Percentiles rank a stretch among this genome's conserved stretches.
Evolutionary conservation across 2,113 vertebrate species (phyloP).

Genomic region (Hippocampus zosterae): DNA sequence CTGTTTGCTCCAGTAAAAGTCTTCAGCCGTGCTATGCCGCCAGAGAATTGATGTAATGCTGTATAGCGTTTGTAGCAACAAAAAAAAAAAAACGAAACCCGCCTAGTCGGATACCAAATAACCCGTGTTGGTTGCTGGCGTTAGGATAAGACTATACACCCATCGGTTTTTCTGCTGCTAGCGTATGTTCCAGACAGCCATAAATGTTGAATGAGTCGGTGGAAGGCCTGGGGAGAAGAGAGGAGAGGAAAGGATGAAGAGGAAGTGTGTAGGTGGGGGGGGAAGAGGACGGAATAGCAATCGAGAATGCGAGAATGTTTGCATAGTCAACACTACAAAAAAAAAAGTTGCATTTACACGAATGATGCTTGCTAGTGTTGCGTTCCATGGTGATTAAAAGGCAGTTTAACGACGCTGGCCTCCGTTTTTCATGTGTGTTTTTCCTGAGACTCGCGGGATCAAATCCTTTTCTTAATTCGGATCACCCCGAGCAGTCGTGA

Average conservation of each 20-base stretch:
- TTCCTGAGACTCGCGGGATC: not conserved
- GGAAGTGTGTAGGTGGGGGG: not conserved
- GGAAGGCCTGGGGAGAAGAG: constrained; percentile 13
- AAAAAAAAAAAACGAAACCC: constrained; percentile 12
- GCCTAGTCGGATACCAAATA: constrained; percentile 18
- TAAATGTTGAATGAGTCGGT: constrained; percentile 59
- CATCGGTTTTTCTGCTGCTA: constrained; percentile 43
- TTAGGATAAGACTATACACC: constrained; percentile 33
- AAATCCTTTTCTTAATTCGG: constrained; percentile 10
- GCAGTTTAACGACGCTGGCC: constrained; percentile 20
- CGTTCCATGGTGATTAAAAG: constrained; percentile 26
- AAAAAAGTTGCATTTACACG: not conserved
- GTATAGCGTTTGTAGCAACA: not conserved
- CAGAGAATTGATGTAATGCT: constrained; percentile 7
- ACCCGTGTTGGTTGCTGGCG: constrained; percentile 26
- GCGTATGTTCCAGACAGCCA: constrained; percentile 48
- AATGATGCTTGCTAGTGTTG: not conserved
- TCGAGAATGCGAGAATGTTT: not conserved
- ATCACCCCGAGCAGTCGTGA: constrained; percentile 7
- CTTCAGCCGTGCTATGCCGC: constrained; percentile 3
- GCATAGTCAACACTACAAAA: too few relatives aligned
- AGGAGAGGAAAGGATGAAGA: not conserved
- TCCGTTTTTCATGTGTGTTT: constrained; percentile 7
- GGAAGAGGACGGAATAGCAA: constrained; percentile 2
- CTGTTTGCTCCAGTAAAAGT: constrained; percentile 16